phyloP scores from a whole-genome alignment of 1,140 invertebrate species.

The Steinernema khuongi region DNA sequence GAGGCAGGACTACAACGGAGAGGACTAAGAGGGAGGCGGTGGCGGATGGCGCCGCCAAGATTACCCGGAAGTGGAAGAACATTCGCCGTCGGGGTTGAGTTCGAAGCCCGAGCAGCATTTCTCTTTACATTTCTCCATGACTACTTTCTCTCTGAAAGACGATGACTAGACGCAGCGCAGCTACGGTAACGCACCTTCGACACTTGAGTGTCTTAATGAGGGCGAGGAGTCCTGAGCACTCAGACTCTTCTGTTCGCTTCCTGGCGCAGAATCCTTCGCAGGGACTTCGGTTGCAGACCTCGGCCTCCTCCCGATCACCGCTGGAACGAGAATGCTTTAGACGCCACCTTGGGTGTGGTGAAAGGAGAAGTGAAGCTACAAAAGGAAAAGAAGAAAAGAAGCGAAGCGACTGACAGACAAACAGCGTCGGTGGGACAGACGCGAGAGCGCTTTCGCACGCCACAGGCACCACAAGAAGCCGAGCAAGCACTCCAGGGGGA shows the following conservation, averaged over 20 bases:
- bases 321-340: slow-evolving; percentile 42
- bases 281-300: slow-evolving; percentile 51
- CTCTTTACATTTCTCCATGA: not conserved
- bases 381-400: slow-evolving; percentile 23
- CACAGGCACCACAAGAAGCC: slow-evolving; percentile 54
- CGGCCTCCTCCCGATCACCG: slow-evolving; percentile 47
- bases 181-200: not conserved
- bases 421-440: slow-evolving; percentile 44
- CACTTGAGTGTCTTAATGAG: slow-evolving; percentile 5
- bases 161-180: no score
- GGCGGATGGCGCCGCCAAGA: not conserved
- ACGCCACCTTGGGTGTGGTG: not conserved
- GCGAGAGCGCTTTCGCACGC: slow-evolving; percentile 43
- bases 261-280: slow-evolving; percentile 53
- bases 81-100: slow-evolving; percentile 2
- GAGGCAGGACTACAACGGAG: not conserved
- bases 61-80: slow-evolving; percentile 5
- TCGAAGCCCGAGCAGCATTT: slow-evolving; percentile 7
- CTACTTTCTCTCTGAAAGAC: slow-evolving; percentile 5
- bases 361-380: slow-evolving; percentile 20
- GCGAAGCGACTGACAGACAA: slow-evolving; percentile 47
- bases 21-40: not conserved
- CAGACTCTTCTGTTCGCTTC: slow-evolving; percentile 39
- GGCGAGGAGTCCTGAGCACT: slow-evolving; percentile 46
- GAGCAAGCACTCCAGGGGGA: slow-evolving; percentile 47